These are phyloP conservation scores for Orchesella cincta DNA, from an alignment of 1,140 invertebrate genomes.

Conservation along the genomic window DNA sequence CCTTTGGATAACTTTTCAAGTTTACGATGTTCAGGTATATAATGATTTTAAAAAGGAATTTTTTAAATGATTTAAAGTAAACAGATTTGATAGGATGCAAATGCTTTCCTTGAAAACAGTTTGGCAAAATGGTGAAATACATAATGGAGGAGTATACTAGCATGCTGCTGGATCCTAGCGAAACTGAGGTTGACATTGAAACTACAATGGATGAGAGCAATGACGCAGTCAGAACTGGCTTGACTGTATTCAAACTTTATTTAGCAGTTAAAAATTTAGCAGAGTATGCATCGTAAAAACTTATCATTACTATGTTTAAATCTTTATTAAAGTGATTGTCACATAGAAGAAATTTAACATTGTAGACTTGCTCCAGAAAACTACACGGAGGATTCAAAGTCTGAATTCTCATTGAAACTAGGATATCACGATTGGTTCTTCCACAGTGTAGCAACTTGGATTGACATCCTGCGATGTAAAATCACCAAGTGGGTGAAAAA, in stretches of 20 bases:
- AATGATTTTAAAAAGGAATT: neutral
- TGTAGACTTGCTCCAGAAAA: neutral
- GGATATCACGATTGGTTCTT: constrained; percentile 4
- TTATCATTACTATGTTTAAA: no score
- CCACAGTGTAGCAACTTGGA: constrained; percentile 14
- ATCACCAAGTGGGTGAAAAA: neutral
- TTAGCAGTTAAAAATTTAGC: constrained; percentile 5
- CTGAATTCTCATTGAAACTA: neutral
- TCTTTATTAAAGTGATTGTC: no score
- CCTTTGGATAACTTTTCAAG: neutral
- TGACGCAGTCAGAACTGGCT: neutral
- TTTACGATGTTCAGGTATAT: constrained; percentile 19
- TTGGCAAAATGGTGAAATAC: constrained; percentile 6
- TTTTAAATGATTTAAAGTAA: neutral
- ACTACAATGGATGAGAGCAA: neutral
- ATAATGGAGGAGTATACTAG: constrained; percentile 9
- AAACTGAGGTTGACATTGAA: neutral
- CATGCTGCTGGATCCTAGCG: neutral
- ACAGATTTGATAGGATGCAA: neutral
- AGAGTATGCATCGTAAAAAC: no score
- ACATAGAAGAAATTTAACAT: neutral
- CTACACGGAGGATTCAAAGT: neutral
- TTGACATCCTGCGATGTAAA: neutral
- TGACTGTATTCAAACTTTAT: neutral
- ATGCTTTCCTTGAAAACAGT: neutral